These are phyloP conservation scores for Orthonychiurus folsomi DNA, from an alignment of 2,888 invertebrate genomes.

Conservation along the genomic window DNA sequence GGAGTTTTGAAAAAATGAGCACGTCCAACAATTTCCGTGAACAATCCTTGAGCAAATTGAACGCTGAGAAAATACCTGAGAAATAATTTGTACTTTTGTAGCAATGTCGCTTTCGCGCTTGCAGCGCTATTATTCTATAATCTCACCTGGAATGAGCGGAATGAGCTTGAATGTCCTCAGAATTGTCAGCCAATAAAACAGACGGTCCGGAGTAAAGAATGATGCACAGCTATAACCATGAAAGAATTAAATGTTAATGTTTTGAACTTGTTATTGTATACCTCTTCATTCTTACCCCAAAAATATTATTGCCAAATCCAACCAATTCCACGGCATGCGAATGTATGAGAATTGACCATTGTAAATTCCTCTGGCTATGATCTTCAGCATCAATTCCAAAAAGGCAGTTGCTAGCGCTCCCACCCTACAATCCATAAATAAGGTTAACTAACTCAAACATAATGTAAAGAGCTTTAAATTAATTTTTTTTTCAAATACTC, in stretches of 20 bases:
- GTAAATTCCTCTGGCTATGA: slow-evolving; percentile 21
- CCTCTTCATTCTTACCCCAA: slow-evolving; percentile 18
- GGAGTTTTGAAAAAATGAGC: slow-evolving; percentile 10
- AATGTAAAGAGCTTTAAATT: too few species aligned
- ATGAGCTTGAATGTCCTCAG: background rate
- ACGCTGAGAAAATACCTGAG: background rate
- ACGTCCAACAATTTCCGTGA: slow-evolving; percentile 10
- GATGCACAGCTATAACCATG: too few species aligned
- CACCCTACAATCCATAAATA: background rate
- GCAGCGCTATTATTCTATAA: too few species aligned
- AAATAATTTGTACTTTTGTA: slow-evolving; percentile 1
- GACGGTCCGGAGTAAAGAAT: too few species aligned
- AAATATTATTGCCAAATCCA: slow-evolving; percentile 25
- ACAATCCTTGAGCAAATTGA: background rate
- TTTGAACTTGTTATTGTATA: too few species aligned
- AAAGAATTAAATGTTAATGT: too few species aligned
- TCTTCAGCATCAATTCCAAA: slow-evolving; percentile 22
- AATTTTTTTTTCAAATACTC: too few species aligned
- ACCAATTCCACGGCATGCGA: slow-evolving; percentile 24
- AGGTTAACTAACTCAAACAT: background rate
- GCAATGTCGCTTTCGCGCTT: too few species aligned
- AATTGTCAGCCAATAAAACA: background rate
- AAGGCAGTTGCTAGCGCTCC: background rate
- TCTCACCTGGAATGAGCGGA: background rate
- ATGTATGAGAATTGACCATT: slow-evolving; percentile 22